phyloP scores from a whole-genome alignment of 2,797 vertebrate genomes.

The Gallinago stenura region DNA sequence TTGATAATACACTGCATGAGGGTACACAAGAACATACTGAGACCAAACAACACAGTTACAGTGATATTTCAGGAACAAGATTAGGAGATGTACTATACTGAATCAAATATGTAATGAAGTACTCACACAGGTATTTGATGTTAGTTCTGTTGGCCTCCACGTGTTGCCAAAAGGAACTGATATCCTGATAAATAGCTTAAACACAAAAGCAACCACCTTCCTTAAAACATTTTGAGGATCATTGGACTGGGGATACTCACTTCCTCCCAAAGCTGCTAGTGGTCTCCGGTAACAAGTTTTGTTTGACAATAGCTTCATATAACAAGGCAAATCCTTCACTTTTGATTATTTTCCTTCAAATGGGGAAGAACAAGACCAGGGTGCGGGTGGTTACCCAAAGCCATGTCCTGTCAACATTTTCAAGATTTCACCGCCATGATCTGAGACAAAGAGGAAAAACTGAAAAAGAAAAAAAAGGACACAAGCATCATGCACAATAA shows the following conservation, averaged over 20 bases:
- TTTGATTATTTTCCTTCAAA: background rate
- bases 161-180: background rate
- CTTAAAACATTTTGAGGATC: background rate
- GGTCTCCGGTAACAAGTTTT: background rate
- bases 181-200: background rate
- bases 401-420: background rate
- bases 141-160: background rate
- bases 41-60: constrained; percentile 23
- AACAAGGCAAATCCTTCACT: background rate
- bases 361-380: background rate
- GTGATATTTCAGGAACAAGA: background rate
- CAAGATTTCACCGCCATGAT: background rate
- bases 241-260: background rate
- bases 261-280: background rate
- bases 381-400: background rate
- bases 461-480: background rate
- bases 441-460: background rate
- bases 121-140: background rate
- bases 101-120: background rate
- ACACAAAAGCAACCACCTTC: background rate
- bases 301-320: background rate
- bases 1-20: constrained; percentile 7
- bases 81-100: background rate
- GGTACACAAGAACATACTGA: constrained; percentile 6
- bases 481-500: background rate